Evolutionary conservation across 2,113 vertebrate genomes (phyloP).

Genomic region (Eublepharis macularius): DNA sequence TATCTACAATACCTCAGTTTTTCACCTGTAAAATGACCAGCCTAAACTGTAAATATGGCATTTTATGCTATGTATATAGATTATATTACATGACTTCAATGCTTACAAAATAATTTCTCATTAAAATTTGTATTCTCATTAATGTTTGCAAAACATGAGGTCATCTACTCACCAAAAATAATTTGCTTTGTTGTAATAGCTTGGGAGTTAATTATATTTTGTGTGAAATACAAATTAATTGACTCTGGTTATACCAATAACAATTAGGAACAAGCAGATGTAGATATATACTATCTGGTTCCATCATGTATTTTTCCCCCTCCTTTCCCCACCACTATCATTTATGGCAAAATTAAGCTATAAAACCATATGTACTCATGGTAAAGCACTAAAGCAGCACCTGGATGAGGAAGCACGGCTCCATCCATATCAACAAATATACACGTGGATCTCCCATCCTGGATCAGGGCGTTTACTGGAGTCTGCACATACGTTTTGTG

Average conservation of each 20-base stretch:
- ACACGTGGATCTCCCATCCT: too few species aligned
- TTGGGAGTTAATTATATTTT: slow-evolving; percentile 56
- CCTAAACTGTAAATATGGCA: background rate
- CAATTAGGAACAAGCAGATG: slow-evolving; percentile 53
- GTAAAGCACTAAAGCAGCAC: slow-evolving; percentile 26
- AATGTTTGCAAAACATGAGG: accelerated
- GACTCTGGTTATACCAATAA: slow-evolving; percentile 47
- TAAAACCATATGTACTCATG: slow-evolving; percentile 38
- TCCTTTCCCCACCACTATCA: slow-evolving; percentile 6
- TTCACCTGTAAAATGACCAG: background rate
- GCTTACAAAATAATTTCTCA: background rate
- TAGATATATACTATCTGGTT: slow-evolving; percentile 61
- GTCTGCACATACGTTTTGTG: too few species aligned
- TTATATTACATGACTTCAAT: background rate
- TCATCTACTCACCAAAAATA: slow-evolving; percentile 24
- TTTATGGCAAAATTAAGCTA: slow-evolving; percentile 50
- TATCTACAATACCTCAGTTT: background rate
- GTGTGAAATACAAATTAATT: slow-evolving; percentile 60
- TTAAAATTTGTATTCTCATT: background rate
- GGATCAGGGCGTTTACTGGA: too few species aligned
- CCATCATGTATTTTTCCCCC: slow-evolving; percentile 47
- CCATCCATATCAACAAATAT: too few species aligned
- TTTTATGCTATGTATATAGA: too few species aligned
- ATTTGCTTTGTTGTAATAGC: slow-evolving; percentile 41
- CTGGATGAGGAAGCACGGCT: background rate